A percentile compares a stretch with the other conserved stretches of the same genome.
These are phyloP conservation scores for Tor tambroides DNA, from an alignment of 2,113 vertebrate genomes.

Conservation along the genomic window DNA sequence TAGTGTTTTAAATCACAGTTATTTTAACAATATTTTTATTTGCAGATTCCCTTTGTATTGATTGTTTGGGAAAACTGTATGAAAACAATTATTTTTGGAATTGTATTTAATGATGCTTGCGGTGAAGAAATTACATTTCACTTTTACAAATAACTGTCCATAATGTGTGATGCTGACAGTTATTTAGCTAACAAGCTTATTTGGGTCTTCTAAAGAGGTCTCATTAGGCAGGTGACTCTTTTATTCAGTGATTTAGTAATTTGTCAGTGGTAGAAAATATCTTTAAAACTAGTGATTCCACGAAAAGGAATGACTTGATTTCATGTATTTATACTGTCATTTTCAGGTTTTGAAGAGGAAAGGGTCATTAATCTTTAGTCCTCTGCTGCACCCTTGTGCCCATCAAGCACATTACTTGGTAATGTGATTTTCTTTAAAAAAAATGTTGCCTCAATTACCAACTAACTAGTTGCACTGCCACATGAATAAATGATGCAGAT, in stretches of 20 bases:
- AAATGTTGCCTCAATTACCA: no score
- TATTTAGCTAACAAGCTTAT: not conserved
- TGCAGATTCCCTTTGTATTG: not conserved
- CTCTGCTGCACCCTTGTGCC: slow-evolving; percentile 42
- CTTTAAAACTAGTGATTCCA: not conserved
- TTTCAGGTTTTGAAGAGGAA: not conserved
- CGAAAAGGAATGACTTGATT: not conserved
- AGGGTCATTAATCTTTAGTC: not conserved
- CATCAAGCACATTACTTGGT: not conserved
- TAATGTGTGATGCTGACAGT: not conserved
- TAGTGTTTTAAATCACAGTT: not conserved
- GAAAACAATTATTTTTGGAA: not conserved
- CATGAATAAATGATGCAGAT: not conserved
- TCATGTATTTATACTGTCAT: not conserved
- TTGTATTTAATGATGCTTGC: not conserved
- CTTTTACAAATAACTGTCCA: not conserved
- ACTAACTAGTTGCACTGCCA: not conserved
- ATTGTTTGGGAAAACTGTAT: not conserved
- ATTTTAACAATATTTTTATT: not conserved
- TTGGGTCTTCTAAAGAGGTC: not conserved
- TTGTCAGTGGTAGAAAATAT: not conserved
- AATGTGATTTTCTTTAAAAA: no score
- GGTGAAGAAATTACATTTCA: not conserved
- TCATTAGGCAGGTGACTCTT: not conserved
- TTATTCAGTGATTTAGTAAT: not conserved